phyloP scores from a whole-genome alignment of 2,888 invertebrate genomes.

The Xestia rhomboidea region DNA sequence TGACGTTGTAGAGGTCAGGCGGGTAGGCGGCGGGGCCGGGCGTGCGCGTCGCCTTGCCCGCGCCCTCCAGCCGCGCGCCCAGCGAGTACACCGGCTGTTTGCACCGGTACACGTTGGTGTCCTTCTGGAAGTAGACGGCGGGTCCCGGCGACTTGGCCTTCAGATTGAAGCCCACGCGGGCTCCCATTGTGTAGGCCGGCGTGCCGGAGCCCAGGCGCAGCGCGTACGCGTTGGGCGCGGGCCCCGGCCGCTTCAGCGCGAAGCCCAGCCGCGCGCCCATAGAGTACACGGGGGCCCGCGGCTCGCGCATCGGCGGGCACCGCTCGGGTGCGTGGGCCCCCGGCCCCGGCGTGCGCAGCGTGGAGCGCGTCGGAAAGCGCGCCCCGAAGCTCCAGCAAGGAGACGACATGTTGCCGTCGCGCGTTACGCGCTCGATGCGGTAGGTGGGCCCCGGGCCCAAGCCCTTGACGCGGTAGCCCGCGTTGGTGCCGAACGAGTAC shows the following conservation, averaged over 20 bases:
- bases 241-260: conserved; percentile 86
- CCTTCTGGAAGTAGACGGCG: conserved; percentile 88
- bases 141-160: conserved; percentile 88
- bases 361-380: conserved; percentile 74
- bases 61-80: conserved; percentile 78
- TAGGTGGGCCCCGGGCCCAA: conserved; percentile 88
- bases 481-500: conserved; percentile 90
- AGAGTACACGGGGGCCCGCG: conserved; percentile 91
- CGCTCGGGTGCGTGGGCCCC: conserved; percentile 92
- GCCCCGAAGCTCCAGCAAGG: conserved; percentile 90
- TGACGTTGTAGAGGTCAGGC: conserved; percentile 85
- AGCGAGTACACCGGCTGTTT: conserved; percentile 86
- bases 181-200: conserved; percentile 86
- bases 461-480: conserved; percentile 80
- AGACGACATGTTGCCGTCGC: conserved; percentile 81
- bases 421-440: conserved; percentile 83
- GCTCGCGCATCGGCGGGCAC: conserved; percentile 88
- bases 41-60: conserved; percentile 76
- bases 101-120: conserved; percentile 80
- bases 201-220: conserved; percentile 85
- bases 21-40: conserved; percentile 88
- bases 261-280: conserved; percentile 88
- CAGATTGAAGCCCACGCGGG: conserved; percentile 77
- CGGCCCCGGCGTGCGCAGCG: conserved; percentile 90
- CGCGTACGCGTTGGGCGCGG: conserved; percentile 92